Conservation (phyloP, 1,140 invertebrate genomes). For the Drosophila persimilis region DNA sequence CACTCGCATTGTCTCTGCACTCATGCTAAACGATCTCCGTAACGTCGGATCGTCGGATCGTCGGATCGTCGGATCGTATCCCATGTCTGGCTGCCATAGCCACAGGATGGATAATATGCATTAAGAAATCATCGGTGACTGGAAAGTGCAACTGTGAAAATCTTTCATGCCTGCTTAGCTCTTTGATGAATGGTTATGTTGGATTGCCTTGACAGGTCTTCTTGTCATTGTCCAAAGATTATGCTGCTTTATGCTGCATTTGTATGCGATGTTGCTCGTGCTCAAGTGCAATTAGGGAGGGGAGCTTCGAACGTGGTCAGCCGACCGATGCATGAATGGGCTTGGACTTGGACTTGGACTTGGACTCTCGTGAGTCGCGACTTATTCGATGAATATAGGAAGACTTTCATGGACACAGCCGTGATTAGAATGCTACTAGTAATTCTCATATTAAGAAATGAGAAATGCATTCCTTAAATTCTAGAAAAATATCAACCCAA, state of each 20-base stretch:
- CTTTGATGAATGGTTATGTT: slow-evolving; percentile 34
- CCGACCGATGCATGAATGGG: slow-evolving; percentile 12
- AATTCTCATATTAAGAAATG: not conserved
- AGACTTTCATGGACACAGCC: slow-evolving; percentile 1
- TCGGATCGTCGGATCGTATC: not conserved
- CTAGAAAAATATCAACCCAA: too few relatives aligned
- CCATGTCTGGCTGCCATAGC: slow-evolving; percentile 45
- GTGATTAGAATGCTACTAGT: slow-evolving; percentile 14
- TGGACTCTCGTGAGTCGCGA: slow-evolving; percentile 9
- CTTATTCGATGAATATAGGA: slow-evolving; percentile 2
- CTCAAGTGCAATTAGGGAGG: slow-evolving; percentile 26
- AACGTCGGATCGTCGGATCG: slow-evolving; percentile 1
- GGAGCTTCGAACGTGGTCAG: slow-evolving; percentile 42
- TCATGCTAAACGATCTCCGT: slow-evolving; percentile 39
- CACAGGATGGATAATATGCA: slow-evolving; percentile 35
- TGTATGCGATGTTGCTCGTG: slow-evolving; percentile 35
- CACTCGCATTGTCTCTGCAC: slow-evolving; percentile 34
- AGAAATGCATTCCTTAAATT: too few relatives aligned
- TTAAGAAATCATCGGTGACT: slow-evolving; percentile 32
- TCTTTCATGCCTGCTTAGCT: slow-evolving; percentile 45
- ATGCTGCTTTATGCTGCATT: slow-evolving; percentile 28
- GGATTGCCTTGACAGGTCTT: slow-evolving; percentile 26
- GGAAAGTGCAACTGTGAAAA: slow-evolving; percentile 48
- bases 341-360: too few relatives aligned
- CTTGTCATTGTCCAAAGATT: slow-evolving; percentile 35